Percentiles rank a stretch among this genome's conserved stretches.
phyloP scores from a whole-genome alignment of 2,797 vertebrate species.

The Champsocephalus esox region DNA sequence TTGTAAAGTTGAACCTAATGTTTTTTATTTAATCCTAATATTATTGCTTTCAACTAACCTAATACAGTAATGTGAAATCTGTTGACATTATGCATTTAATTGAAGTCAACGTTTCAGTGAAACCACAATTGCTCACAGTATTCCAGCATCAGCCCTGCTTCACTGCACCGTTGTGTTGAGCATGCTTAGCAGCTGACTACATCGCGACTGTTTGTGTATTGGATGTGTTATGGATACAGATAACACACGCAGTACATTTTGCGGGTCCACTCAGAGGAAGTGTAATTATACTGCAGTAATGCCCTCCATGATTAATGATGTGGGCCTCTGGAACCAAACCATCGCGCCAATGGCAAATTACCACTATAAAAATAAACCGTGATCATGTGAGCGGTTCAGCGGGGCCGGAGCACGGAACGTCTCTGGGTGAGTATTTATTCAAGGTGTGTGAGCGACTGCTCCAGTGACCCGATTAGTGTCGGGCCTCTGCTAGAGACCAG shows the following conservation, averaged over 20 bases:
- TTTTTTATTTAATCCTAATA: too few species aligned
- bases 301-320: slow-evolving; percentile 83
- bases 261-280: slow-evolving; percentile 72
- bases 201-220: slow-evolving; percentile 32
- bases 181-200: slow-evolving; percentile 36
- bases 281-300: slow-evolving; percentile 83
- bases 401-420: slow-evolving; percentile 74
- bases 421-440: slow-evolving; percentile 76
- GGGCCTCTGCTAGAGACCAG: slow-evolving; percentile 48
- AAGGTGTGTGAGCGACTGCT: slow-evolving; percentile 62
- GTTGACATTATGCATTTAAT: too few species aligned
- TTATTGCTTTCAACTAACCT: too few species aligned
- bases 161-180: slow-evolving; percentile 12
- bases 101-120: too few species aligned
- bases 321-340: slow-evolving; percentile 80
- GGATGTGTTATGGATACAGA: slow-evolving; percentile 47
- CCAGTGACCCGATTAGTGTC: slow-evolving; percentile 80
- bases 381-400: slow-evolving; percentile 78
- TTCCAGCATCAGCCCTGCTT: neutral
- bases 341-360: slow-evolving; percentile 80
- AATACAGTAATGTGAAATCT: too few species aligned
- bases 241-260: slow-evolving; percentile 56
- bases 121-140: neutral
- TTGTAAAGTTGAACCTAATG: too few species aligned
- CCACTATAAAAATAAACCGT: slow-evolving; percentile 83